Evolutionary conservation across 2,113 vertebrate genomes (phyloP).

Genomic region (Boleophthalmus pectinirostris): DNA sequence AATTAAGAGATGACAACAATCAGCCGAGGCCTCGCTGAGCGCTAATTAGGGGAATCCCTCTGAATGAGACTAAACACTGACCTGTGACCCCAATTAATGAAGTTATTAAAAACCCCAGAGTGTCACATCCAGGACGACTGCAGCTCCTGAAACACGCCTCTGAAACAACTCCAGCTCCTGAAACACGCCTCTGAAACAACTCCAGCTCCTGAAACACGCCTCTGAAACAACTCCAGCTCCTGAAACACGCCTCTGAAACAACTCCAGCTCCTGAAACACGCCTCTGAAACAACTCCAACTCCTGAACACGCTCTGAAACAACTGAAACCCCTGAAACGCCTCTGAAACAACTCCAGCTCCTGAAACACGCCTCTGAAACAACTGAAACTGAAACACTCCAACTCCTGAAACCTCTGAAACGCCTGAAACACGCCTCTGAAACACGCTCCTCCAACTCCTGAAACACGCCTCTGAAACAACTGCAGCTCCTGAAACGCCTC

Average conservation of each 20-base stretch:
- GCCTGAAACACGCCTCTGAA: constrained; percentile 33
- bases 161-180: background rate
- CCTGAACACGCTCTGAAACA: no score
- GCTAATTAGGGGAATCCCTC: constrained; percentile 78
- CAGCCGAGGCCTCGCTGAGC: constrained; percentile 77
- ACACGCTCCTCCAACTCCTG: constrained; percentile 19
- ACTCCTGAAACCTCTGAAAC: constrained; percentile 29
- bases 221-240: no score
- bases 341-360: no score
- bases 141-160: constrained; percentile 42
- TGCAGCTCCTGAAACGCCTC: no score
- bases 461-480: constrained; percentile 21
- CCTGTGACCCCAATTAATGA: constrained; percentile 83
- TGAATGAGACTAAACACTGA: constrained; percentile 75
- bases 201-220: no score
- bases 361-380: no score
- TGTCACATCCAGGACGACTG: constrained; percentile 46
- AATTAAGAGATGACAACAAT: constrained; percentile 78
- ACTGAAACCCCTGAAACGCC: no score
- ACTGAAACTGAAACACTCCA: no score
- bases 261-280: no score
- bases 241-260: no score
- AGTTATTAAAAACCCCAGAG: constrained; percentile 74
- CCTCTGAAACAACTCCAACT: no score
- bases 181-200: no score